phyloP scores from a whole-genome alignment of 30 jellyfish, hydroid and myxozoan species.

The Pseudorhiza aurosa region DNA sequence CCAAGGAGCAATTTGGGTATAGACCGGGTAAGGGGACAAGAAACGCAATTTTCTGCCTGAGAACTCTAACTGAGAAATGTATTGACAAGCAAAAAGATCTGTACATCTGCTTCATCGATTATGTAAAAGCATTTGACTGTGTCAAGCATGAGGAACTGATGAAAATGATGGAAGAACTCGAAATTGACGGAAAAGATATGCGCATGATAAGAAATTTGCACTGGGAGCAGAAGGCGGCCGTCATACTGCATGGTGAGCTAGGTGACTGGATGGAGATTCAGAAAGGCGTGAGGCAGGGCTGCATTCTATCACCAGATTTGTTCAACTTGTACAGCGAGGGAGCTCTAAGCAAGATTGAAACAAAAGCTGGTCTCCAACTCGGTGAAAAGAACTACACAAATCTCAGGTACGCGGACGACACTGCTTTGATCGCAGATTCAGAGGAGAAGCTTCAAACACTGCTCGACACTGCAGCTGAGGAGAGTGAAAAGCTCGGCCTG shows the following conservation, averaged over 20 bases:
- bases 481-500: too few relatives aligned
- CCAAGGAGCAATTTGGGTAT: constrained; percentile 30
- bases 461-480: too few relatives aligned
- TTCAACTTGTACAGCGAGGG: constrained; percentile 10
- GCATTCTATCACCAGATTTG: constrained; percentile 10
- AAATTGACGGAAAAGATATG: constrained; percentile 15
- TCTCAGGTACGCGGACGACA: too few relatives aligned
- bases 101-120: constrained; percentile 30
- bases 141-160: constrained; percentile 8
- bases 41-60: background rate
- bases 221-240: constrained; percentile 15
- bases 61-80: constrained; percentile 3
- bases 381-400: too few relatives aligned
- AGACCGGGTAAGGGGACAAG: constrained; percentile 1
- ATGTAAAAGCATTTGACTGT: constrained; percentile 31
- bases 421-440: too few relatives aligned
- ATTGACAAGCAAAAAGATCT: constrained; percentile 1
- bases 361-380: background rate
- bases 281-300: constrained; percentile 23
- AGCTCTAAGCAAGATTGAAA: background rate
- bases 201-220: constrained; percentile 11
- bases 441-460: too few relatives aligned
- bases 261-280: background rate
- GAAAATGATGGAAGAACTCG: background rate
- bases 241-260: constrained; percentile 2